Base-by-base conservation (phyloP, 2,888 invertebrate species). In the Ennomos quercinarius region DNA sequence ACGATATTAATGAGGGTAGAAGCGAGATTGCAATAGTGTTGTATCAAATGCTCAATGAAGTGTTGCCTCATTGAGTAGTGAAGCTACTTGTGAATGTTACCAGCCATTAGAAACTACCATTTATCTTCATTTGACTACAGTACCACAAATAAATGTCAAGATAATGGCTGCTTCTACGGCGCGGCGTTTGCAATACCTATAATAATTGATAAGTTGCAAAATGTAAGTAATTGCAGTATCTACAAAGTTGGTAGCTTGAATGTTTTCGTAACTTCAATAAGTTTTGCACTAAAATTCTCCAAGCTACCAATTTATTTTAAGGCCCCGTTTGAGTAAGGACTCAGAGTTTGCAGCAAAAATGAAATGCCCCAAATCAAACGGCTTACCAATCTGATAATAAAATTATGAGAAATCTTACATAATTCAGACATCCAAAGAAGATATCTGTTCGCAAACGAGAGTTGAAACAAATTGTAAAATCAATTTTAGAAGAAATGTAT, bases 1-100 rank as follows among this genome's bases (percentile, higher is more conserved):
- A 92, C 93, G 91, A 93, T 93, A 91, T 91, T 91, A 91, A 92
- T 91, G 92, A 92, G 91, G 87, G 86, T 92, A 92, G 89, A 92
- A 92, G 92, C 92, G 88, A 88, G 77, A 84, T 91, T 91, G 92
- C 91, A 91, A 86, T 80, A 83, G 90, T 91, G 91, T 91, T 72
- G 75, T 82, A 86, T 81, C 77, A 84, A 86, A 86, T 87, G 83
- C 83, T 83, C 85, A 87, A 86, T 83, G 86, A 84, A 82, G 82
- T 82, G 77, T 83, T 72, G 69, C 84, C 78, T 80, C 86, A 83
- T 83, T 81, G 83, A 87, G 79, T 76, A 81, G 89, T 90, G 89
- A 88, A 85, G 82, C 90, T 90, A 90, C 84, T 84, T 80, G 89
- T 90, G 90, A 84, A 80, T 80, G 73, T 84, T 82, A 79, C 63